A percentile compares a stretch with the other conserved stretches of the same genome.
These are phyloP conservation scores for Drosophila suboccidentalis DNA, from an alignment of 2,888 invertebrate genomes.

Conservation along the genomic window DNA sequence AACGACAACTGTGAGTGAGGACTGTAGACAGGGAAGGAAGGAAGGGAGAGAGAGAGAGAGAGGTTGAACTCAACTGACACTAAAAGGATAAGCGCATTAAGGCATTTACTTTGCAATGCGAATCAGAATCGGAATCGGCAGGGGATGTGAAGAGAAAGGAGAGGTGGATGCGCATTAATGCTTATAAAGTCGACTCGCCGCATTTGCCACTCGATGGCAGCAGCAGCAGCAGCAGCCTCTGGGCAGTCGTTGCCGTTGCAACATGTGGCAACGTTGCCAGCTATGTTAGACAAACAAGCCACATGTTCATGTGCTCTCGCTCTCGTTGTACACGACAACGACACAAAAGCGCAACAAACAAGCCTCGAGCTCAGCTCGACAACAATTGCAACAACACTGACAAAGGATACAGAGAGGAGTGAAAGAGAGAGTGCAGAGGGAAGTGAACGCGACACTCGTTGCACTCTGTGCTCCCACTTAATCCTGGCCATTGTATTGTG, in stretches of 20 bases:
- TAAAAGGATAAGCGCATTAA: slow-evolving; percentile 81
- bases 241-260: slow-evolving; percentile 36
- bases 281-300: slow-evolving; percentile 60
- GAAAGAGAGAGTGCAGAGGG: neutral
- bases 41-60: neutral
- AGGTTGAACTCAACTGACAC: slow-evolving; percentile 56
- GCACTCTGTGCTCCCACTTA: slow-evolving; percentile 76
- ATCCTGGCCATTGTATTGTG: slow-evolving; percentile 74
- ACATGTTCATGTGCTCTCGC: slow-evolving; percentile 54
- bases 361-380: slow-evolving; percentile 44
- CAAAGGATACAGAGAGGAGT: slow-evolving; percentile 51
- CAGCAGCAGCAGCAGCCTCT: slow-evolving; percentile 42
- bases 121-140: slow-evolving; percentile 37
- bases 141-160: neutral
- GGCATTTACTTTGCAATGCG: slow-evolving; percentile 73
- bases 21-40: neutral
- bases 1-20: slow-evolving; percentile 11
- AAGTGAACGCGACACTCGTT: slow-evolving; percentile 38
- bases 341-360: slow-evolving; percentile 79
- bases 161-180: slow-evolving; percentile 37
- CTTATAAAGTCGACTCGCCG: slow-evolving; percentile 39
- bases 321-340: slow-evolving; percentile 49
- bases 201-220: slow-evolving; percentile 28
- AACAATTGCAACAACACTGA: slow-evolving; percentile 36
- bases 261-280: slow-evolving; percentile 19